Conservation (phyloP, 2,888 invertebrate species). For the Geotrupes spiniger region DNA sequence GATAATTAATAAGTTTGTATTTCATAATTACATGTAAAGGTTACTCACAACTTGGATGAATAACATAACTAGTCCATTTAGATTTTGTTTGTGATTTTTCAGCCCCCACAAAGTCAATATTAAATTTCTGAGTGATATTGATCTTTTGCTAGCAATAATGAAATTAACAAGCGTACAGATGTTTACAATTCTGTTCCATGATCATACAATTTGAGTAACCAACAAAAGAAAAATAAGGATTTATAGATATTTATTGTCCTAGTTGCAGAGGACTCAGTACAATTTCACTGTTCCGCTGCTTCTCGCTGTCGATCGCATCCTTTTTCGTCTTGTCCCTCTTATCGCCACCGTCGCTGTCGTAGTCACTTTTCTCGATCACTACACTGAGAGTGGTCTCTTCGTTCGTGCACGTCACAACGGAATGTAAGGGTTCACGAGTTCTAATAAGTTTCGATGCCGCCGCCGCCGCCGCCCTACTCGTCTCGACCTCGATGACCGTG, state of each 20-base stretch:
- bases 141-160: too few relatives aligned
- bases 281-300: conserved; percentile 55
- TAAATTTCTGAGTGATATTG: too few relatives aligned
- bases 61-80: too few relatives aligned
- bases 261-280: conserved; percentile 64
- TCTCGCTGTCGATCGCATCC: conserved; percentile 34
- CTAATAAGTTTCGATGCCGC: conserved; percentile 39
- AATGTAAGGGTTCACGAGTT: conserved; percentile 38
- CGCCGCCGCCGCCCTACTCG: conserved; percentile 16
- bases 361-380: conserved; percentile 43
- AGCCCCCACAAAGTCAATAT: too few relatives aligned
- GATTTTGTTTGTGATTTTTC: too few relatives aligned
- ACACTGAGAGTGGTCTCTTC: conserved; percentile 54
- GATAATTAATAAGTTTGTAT: too few relatives aligned
- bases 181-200: too few relatives aligned
- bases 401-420: conserved; percentile 32
- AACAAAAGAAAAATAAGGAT: conserved; percentile 11
- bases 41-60: too few relatives aligned
- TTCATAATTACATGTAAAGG: too few relatives aligned
- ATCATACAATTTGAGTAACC: conserved; percentile 14
- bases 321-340: conserved; percentile 41
- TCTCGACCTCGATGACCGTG: conserved; percentile 36
- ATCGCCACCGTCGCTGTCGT: conserved; percentile 37
- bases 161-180: too few relatives aligned
- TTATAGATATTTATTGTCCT: conserved; percentile 46